Conservation (phyloP, 2,113 vertebrate genomes). For the Odocoileus virginianus region DNA sequence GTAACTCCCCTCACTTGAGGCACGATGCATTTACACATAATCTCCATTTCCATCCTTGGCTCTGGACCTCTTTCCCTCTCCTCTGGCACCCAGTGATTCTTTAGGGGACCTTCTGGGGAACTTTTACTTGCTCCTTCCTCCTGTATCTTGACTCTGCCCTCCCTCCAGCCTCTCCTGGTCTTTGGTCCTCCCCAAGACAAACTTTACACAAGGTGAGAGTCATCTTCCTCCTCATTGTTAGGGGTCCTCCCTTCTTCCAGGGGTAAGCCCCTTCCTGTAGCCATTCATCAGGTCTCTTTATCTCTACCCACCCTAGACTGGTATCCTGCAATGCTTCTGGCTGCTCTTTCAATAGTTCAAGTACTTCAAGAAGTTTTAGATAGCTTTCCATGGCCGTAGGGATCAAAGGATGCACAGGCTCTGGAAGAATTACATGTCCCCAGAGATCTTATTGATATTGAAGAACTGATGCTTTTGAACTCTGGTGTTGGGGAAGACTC, state of each 20-base stretch:
- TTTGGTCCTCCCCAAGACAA: neutral
- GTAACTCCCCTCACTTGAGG: neutral
- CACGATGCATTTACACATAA: fast-evolving
- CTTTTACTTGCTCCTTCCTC: neutral
- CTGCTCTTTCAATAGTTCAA: neutral
- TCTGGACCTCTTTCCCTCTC: neutral
- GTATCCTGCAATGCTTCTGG: neutral
- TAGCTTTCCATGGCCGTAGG: neutral
- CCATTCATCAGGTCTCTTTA: fast-evolving
- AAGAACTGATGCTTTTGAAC: neutral
- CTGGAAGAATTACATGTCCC: neutral
- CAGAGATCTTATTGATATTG: neutral
- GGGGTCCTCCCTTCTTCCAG: neutral
- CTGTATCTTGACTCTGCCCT: neutral
- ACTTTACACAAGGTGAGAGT: too few relatives aligned
- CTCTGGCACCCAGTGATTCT: neutral
- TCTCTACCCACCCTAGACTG: too few relatives aligned
- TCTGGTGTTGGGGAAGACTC: neutral
- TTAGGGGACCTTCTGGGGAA: neutral
- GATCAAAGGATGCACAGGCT: neutral
- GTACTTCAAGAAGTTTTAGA: neutral
- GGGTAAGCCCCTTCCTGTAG: too few relatives aligned
- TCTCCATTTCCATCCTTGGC: neutral
- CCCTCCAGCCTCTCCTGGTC: neutral
- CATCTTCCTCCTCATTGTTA: neutral